Evolutionary conservation across 37 sponge, comb jelly and placozoan genomes (phyloP), one percentile per base, ranked within the genome.

Genomic region (Chondrilla cf. caribensis): DNA sequence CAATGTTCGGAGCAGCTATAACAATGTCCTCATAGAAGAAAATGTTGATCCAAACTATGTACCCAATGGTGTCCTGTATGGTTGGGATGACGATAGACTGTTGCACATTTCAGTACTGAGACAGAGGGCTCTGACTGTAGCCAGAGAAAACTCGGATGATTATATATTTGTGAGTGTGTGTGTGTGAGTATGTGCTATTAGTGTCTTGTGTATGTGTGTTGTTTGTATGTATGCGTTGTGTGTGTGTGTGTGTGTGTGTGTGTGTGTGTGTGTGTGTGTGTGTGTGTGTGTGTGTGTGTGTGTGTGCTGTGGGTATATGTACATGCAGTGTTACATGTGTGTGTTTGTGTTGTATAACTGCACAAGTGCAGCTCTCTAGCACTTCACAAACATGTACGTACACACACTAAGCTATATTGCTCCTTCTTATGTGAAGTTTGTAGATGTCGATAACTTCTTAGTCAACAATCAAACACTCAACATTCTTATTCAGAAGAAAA

Each of bases 381-480:
- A n/a, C n/a, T n/a, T n/a, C n/a, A n/a, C n/a, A n/a, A n/a, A n/a
- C n/a, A n/a, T n/a, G n/a, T n/a, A n/a, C n/a, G n/a, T n/a, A n/a
- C n/a, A n/a, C n/a, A n/a, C n/a, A n/a, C n/a, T n/a, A n/a, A n/a
- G n/a, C n/a, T n/a, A n/a, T n/a, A n/a, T n/a, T n/a, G n/a, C n/a
- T n/a, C n/a, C n/a, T n/a, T n/a, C n/a, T n/a, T n/a, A n/a, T n/a
- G n/a, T n/a, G n/a, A n/a, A 94, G 95, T 90, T 60, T 85, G 84
- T 95, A 43, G 93, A 95, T 57, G 39, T 40, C 8, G 96, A 95
- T 71, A 90, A 90, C 58, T 90, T 95, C 80, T 51, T 95, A 28
- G 84, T 84, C 0, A 90, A 95, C 79, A 80, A 88, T 5, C 81
- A 86, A 40, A 90, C 87, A 0, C 85, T 95, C 59, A 82, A 43